Percentiles rank a stretch among this genome's conserved stretches.
Evolutionary conservation across 2,797 vertebrate genomes (phyloP).

Genomic region (Coranthus polyacanthus): DNA sequence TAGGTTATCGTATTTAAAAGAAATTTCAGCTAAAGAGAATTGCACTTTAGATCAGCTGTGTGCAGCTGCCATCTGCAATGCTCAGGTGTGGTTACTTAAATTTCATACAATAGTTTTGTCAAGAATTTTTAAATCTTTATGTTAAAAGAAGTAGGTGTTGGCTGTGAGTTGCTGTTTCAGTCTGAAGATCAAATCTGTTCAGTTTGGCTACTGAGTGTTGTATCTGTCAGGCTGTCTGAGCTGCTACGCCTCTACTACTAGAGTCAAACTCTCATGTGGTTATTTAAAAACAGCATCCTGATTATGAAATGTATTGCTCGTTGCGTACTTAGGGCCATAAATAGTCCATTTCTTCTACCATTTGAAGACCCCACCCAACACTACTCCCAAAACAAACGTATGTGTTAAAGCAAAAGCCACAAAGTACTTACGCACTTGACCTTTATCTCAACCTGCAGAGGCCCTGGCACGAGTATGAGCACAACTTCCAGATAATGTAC

Average conservation of each 20-base stretch:
- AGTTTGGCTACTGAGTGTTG: neutral
- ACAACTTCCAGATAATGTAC: slow-evolving; percentile 99
- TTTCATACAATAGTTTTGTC: neutral
- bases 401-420: neutral
- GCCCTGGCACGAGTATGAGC: slow-evolving; percentile 99
- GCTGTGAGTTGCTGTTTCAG: neutral
- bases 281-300: neutral
- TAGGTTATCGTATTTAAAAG: neutral
- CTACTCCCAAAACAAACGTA: neutral
- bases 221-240: neutral
- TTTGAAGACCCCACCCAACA: neutral
- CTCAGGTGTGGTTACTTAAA: neutral
- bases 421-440: slow-evolving; percentile 10
- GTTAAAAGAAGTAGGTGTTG: neutral
- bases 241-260: neutral
- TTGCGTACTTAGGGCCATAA: neutral
- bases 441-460: slow-evolving; percentile 82
- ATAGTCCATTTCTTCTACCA: neutral
- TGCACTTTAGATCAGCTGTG: no score
- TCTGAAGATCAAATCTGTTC: neutral
- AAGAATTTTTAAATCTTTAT: neutral
- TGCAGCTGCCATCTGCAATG: neutral
- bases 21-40: neutral
- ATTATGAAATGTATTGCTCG: neutral
- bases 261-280: neutral